Evolutionary conservation across 2,888 invertebrate species (phyloP).

Genomic region (Allacma fusca): DNA sequence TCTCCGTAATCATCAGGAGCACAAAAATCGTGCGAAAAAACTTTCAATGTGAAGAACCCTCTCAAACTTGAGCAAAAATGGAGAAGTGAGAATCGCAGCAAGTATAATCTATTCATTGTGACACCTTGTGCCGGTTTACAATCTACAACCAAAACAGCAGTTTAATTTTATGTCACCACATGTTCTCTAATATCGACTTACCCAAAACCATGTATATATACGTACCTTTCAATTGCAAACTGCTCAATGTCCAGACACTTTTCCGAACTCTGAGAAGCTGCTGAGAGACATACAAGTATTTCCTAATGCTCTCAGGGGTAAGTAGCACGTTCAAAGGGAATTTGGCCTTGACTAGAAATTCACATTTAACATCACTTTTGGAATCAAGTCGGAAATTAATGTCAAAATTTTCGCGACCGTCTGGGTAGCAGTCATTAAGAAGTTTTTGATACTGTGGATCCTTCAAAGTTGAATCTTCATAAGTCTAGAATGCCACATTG

Average conservation of each 20-base stretch:
- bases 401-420: slow-evolving; percentile 51
- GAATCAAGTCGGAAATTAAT: slow-evolving; percentile 48
- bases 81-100: slow-evolving; percentile 53
- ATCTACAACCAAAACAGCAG: slow-evolving; percentile 43
- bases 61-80: slow-evolving; percentile 56
- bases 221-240: slow-evolving; percentile 50
- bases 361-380: slow-evolving; percentile 42
- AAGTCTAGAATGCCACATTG: slow-evolving; percentile 39
- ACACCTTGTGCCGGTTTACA: slow-evolving; percentile 44
- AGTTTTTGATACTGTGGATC: slow-evolving; percentile 53
- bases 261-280: slow-evolving; percentile 53
- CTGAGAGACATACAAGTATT: slow-evolving; percentile 51
- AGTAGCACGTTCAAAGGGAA: slow-evolving; percentile 55
- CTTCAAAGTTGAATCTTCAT: slow-evolving; percentile 45
- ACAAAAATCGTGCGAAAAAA: slow-evolving; percentile 50
- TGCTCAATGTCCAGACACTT: slow-evolving; percentile 52
- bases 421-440: slow-evolving; percentile 54
- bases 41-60: slow-evolving; percentile 52
- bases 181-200: background rate
- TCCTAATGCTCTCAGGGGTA: slow-evolving; percentile 45
- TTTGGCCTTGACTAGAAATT: slow-evolving; percentile 47
- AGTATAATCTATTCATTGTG: slow-evolving; percentile 43
- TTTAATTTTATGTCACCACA: background rate
- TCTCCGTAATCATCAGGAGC: slow-evolving; percentile 28
- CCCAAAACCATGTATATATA: background rate